phyloP scores from a whole-genome alignment of 2,113 vertebrate genomes.

The Dipodomys merriami region DNA sequence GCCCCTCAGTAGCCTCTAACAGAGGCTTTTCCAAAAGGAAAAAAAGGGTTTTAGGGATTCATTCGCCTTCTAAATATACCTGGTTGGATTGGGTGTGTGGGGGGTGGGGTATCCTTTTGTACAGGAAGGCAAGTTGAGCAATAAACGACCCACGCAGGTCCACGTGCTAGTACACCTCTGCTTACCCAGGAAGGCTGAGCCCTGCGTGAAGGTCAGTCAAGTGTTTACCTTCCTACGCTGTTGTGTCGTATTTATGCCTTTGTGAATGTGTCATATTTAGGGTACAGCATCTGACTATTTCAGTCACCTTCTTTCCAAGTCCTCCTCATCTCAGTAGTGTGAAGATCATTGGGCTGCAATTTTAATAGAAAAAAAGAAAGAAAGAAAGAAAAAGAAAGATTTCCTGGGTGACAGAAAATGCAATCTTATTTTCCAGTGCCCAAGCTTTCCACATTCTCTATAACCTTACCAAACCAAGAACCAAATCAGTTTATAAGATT shows the following conservation, averaged over 20 bases:
- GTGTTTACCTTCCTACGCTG: not conserved
- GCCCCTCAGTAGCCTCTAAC: not conserved
- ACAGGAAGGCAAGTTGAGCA: not conserved
- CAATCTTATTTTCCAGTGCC: not conserved
- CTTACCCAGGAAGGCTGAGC: not conserved
- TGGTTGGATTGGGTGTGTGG: not conserved
- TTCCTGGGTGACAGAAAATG: not conserved
- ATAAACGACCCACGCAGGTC: not conserved
- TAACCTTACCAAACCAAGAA: slow-evolving; percentile 6
- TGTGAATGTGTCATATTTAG: not conserved
- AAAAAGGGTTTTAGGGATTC: slow-evolving; percentile 8
- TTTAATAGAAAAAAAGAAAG: not conserved
- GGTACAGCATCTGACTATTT: not conserved
- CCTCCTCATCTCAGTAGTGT: not conserved
- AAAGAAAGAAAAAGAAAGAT: not conserved
- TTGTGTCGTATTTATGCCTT: not conserved
- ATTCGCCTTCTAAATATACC: slow-evolving; percentile 6
- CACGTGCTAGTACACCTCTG: not conserved
- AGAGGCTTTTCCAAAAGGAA: slow-evolving; percentile 6
- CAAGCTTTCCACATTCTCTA: slow-evolving; percentile 12
- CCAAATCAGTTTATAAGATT: slow-evolving; percentile 50
- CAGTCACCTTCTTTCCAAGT: not conserved
- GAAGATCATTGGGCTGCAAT: slow-evolving; percentile 14
- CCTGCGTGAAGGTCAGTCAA: not conserved
- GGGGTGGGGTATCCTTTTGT: not conserved